Evolutionary conservation across 1,140 invertebrate species (phyloP).

Genomic region (Drosophila tristis): DNA sequence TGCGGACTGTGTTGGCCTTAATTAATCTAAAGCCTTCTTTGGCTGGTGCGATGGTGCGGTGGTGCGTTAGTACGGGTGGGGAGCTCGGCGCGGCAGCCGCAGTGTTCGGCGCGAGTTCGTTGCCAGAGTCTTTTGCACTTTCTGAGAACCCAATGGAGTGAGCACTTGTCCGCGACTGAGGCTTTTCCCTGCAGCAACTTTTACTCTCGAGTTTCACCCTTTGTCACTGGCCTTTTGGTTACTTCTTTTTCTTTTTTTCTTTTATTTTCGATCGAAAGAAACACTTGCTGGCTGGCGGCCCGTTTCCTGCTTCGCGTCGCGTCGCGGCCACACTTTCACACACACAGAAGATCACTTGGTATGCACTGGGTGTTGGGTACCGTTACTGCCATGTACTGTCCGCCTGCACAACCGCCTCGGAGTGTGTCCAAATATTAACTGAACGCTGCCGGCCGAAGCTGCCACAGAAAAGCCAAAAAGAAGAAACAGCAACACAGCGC

Average conservation of each 20-base stretch:
- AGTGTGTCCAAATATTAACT: constrained; percentile 80
- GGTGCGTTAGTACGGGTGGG: too few species aligned
- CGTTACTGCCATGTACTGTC: constrained; percentile 40
- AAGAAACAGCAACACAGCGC: constrained; percentile 37
- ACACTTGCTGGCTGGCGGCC: constrained; percentile 26
- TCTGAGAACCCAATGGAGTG: constrained; percentile 26
- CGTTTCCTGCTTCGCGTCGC: constrained; percentile 19
- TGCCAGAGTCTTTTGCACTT: constrained; percentile 53
- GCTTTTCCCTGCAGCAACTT: constrained; percentile 3
- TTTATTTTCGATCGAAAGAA: constrained; percentile 26
- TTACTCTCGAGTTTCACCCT: constrained; percentile 37
- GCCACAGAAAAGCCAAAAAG: constrained; percentile 79
- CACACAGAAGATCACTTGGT: constrained; percentile 33
- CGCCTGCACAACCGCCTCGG: constrained; percentile 67
- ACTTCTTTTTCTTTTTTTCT: constrained; percentile 1
- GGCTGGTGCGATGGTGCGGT: constrained; percentile 8
- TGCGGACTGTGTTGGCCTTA: constrained; percentile 51
- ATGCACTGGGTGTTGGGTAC: constrained; percentile 48
- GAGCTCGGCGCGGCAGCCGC: constrained; percentile 7
- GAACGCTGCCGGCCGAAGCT: constrained; percentile 72
- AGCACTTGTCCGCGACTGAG: constrained; percentile 34
- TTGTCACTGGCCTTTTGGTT: constrained; percentile 32
- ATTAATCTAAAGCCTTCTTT: constrained; percentile 43
- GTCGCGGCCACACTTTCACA: constrained; percentile 22
- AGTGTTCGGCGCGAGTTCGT: constrained; percentile 44